phyloP scores from a whole-genome alignment of 2,888 invertebrate species.

The Calameuta pallipes region DNA sequence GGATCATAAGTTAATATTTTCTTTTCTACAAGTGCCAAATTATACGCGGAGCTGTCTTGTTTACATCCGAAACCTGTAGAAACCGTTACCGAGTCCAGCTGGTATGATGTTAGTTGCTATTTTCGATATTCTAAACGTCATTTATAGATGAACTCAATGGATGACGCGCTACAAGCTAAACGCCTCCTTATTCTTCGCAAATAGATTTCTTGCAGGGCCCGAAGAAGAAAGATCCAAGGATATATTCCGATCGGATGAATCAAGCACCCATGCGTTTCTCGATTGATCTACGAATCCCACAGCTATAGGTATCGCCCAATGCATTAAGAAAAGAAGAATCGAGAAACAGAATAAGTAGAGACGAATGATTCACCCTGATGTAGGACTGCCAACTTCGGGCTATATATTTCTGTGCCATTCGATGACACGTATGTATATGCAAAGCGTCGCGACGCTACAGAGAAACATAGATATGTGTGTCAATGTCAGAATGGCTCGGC shows the following conservation, averaged over 20 bases:
- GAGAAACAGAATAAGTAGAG: background rate
- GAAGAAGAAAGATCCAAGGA: background rate
- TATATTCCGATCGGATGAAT: background rate
- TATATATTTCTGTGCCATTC: background rate
- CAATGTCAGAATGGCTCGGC: background rate
- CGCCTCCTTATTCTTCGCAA: slow-evolving; percentile 40
- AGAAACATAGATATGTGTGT: background rate
- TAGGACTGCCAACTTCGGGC: background rate
- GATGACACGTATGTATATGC: background rate
- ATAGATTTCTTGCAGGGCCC: slow-evolving; percentile 22
- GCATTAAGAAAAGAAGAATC: background rate
- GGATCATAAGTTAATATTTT: background rate
- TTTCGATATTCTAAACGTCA: slow-evolving; percentile 34
- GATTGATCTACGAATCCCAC: background rate
- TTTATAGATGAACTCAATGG: slow-evolving; percentile 31
- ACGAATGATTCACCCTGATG: background rate
- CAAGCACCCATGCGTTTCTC: background rate
- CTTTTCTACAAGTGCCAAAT: background rate
- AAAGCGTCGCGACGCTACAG: background rate
- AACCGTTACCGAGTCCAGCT: background rate
- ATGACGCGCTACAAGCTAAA: slow-evolving; percentile 32
- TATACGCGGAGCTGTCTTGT: background rate
- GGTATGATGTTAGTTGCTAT: slow-evolving; percentile 25
- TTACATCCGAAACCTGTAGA: background rate
- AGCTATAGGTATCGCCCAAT: background rate